Base-by-base conservation (phyloP, 2,797 vertebrate species). In the Mallotus villosus region DNA sequence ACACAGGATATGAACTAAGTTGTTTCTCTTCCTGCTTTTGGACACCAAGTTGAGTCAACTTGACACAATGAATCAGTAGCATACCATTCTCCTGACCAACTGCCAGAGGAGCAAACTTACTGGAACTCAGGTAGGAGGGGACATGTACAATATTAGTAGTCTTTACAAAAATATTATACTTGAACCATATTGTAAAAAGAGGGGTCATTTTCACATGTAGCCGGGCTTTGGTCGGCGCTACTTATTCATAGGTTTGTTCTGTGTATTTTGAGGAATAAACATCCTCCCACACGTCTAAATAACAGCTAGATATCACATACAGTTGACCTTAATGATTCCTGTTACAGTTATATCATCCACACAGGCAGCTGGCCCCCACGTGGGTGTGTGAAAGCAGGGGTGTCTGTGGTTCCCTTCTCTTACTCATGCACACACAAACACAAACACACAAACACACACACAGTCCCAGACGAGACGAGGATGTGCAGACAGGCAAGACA, bases 1-100 rank as follows among this genome's bases (percentile, higher is more conserved):
- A 82, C 73, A 86, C 84, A 90, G 92, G 91, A 91, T 88, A 65
- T 90, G 85, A 91, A 78, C 80, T 83, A 68, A 88, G 76, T 71
- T 53, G 49, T 83, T 75, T 74, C 80, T 76, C 81, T 92, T 93
- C 85, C 87, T 90, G 83, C 81, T 67, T 74, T 59, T 81, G 78
- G 76, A 83, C 75, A 68, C 59, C 22, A 3, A 58, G 63, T 73
- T 79, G 72, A 87, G 75, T 88, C 82, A 74, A 71, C 67, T 67
- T 68, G 67, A 64, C 66, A 81, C 82, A 74, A 76, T 77, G 79
- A 82, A 74, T 85, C 49, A 21, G 59, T 61, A 46, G 16, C 21
- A 65, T 11, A 22, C 29, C 37, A 25, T 55, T 62, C 63, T 63
- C 25, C 41, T 73, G 68, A 77, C 64, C 68, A 64, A 21, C 7